Evolutionary conservation across 2,888 invertebrate genomes (phyloP).

Genomic region (Sepioteuthis lessoniana): DNA sequence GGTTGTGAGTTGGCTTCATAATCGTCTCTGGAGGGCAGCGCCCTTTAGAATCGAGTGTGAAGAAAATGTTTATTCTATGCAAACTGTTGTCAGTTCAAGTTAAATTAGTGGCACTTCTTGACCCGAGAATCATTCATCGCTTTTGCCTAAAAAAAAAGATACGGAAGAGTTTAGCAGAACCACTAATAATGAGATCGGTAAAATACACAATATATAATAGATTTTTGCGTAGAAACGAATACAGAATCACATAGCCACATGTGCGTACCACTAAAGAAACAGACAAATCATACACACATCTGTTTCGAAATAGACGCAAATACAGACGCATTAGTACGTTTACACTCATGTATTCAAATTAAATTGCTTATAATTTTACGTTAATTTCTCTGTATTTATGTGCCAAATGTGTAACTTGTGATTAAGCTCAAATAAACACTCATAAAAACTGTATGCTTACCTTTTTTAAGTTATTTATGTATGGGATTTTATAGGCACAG

Average conservation of each 20-base stretch:
- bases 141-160: background rate
- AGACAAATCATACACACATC: background rate
- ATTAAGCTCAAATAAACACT: too few relatives aligned
- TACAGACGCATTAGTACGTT: too few relatives aligned
- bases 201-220: background rate
- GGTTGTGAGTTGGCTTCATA: background rate
- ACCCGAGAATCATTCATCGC: background rate
- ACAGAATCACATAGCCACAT: background rate
- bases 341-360: too few relatives aligned
- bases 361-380: too few relatives aligned
- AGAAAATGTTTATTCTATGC: background rate
- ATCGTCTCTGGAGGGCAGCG: background rate
- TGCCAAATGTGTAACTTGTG: too few relatives aligned
- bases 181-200: background rate
- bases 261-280: background rate
- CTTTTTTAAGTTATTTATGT: too few relatives aligned
- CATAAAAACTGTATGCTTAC: too few relatives aligned
- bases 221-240: background rate
- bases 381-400: too few relatives aligned
- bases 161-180: constrained; percentile 10
- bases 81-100: constrained; percentile 1
- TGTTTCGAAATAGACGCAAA: background rate
- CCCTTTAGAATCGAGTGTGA: constrained; percentile 6
- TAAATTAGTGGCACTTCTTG: constrained; percentile 33
- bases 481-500: too few relatives aligned